Conservation (phyloP, 2,888 invertebrate species). For the Hofmannophila pseudospretella region DNA sequence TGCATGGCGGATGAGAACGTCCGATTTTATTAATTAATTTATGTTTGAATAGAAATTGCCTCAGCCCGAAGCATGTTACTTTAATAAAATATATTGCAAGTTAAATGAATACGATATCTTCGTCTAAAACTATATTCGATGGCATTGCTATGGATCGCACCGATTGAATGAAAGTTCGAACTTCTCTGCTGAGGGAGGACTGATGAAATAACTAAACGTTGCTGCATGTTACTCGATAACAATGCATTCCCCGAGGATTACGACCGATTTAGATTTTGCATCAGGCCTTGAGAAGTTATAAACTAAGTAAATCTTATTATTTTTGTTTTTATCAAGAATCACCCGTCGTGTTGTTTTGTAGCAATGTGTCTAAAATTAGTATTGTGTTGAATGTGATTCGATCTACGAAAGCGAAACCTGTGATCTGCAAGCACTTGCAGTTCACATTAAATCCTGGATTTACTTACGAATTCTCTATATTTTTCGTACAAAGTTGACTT, state of each 20-base stretch:
- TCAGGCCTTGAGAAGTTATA: conserved; percentile 36
- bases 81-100: conserved; percentile 50
- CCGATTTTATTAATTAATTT: conserved; percentile 67
- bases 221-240: conserved; percentile 66
- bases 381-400: conserved; percentile 26
- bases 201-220: conserved; percentile 54
- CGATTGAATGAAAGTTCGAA: conserved; percentile 36
- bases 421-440: no score
- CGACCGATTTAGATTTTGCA: conserved; percentile 54
- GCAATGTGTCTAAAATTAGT: conserved; percentile 20
- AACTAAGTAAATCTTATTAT: conserved; percentile 19
- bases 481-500: no score
- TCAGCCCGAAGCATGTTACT: conserved; percentile 73
- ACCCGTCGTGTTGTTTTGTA: conserved; percentile 28
- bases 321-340: conserved; percentile 23
- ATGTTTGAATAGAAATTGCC: conserved; percentile 70
- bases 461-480: no score
- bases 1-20: conserved; percentile 73
- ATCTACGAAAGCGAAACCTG: conserved; percentile 11
- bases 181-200: conserved; percentile 42
- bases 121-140: conserved; percentile 38
- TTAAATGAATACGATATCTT: conserved; percentile 28
- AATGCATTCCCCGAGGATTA: conserved; percentile 52
- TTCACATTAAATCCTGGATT: no score
- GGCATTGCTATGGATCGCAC: conserved; percentile 54